Base-by-base conservation (phyloP, 2,888 invertebrate species). In the Habroteleia sp. region DNA sequence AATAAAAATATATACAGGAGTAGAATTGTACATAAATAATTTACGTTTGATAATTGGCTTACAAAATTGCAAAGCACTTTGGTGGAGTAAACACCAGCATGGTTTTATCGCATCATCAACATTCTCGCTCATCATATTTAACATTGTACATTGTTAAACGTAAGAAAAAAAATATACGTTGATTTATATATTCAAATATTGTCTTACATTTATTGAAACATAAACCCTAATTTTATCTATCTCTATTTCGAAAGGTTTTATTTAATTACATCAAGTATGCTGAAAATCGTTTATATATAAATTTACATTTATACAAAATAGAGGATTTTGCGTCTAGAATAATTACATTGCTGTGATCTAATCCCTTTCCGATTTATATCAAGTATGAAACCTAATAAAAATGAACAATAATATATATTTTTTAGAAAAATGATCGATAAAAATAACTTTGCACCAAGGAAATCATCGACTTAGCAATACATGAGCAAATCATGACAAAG, bases 301-400 rank as follows among this genome's bases (percentile, higher is more conserved):
- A 46, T 71, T 46, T 60, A 46, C 42, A 52, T 62, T 62, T 62
- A 39, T 54, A 62, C 39, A 71, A 71, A 71, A 71, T 71, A 71
- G 60, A 60, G 17, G 58, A 44, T 71, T 62, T 54, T 54, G 31
- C 13, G 5, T 62, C 48, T 29, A 2, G 46, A 54, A 54, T 62
- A 60, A 60, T 44, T 52, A 62, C 46, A 52, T 29, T 60, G 13
- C 48, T 31, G 25, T 62, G 52, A 50, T 27, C 48, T n/a, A 39
- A 27, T 66, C 17, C 27, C 11, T 17, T 23, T n/a, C 4, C 7
- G 33, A 42, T 4, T 29, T 41, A 35, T 14, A 29, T n/a, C 16
- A 35, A 50, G n/a, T 3, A 37, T 0, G 8, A 31, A 31, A 31
- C 11, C 13, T 0, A 33, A 29, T 1, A 25, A 41, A 29, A 27